Conservation (phyloP, 2,113 vertebrate genomes). For the Nyctereutes procyonoides region DNA sequence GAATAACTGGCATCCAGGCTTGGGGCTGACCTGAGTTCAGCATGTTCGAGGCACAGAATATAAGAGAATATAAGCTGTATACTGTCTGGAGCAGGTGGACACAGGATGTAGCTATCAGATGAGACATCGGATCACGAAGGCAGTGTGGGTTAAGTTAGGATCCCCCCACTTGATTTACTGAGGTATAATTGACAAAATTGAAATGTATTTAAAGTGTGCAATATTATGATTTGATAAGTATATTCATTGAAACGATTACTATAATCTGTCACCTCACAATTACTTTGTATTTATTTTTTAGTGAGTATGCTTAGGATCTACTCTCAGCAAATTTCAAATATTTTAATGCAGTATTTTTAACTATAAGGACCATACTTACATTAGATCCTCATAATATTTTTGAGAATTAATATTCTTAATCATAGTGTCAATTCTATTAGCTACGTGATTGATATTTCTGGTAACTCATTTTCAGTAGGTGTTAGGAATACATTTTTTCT, state of each 20-base stretch:
- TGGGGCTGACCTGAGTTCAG: neutral
- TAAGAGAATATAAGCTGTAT: neutral
- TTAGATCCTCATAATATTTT: neutral
- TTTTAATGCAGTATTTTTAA: neutral
- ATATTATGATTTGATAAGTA: neutral
- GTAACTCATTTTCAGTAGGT: neutral
- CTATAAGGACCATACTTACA: neutral
- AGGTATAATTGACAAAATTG: neutral
- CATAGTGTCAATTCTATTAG: neutral
- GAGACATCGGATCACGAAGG: neutral
- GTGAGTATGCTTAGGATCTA: neutral
- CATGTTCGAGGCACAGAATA: neutral
- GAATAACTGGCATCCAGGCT: neutral
- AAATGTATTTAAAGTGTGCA: neutral
- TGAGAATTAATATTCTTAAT: neutral
- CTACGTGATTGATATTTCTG: neutral
- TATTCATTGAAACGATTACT: neutral
- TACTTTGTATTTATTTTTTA: neutral
- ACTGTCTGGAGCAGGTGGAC: neutral
- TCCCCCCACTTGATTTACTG: neutral
- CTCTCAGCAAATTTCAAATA: neutral
- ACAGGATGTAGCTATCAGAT: neutral
- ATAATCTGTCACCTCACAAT: neutral
- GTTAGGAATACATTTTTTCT: neutral
- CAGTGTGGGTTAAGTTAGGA: neutral